Percentiles rank a stretch among this genome's conserved stretches.
Evolutionary conservation across 1,140 invertebrate species (phyloP).

Genomic region (Pachypeltis micranthus): DNA sequence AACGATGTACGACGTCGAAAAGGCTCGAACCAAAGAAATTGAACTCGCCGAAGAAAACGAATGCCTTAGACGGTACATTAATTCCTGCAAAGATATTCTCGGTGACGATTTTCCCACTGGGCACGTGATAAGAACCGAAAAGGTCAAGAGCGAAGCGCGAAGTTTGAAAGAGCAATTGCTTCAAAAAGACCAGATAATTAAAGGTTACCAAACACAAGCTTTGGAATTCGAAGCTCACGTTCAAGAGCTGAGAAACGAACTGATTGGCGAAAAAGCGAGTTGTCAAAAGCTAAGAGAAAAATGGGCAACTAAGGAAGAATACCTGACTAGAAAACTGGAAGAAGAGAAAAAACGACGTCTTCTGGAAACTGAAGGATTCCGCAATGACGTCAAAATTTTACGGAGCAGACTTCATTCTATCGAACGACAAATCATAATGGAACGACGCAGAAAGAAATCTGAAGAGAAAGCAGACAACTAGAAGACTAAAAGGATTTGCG

Average conservation of each 20-base stretch:
- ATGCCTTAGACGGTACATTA: conserved; percentile 7
- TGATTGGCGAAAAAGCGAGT: not conserved
- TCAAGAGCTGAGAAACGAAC: not conserved
- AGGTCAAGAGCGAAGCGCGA: not conserved
- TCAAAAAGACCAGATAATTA: not conserved
- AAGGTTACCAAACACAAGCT: not conserved
- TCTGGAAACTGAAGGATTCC: conserved; percentile 17
- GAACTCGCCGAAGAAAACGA: conserved; percentile 19
- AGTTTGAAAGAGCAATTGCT: conserved; percentile 7
- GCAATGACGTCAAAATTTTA: conserved; percentile 16
- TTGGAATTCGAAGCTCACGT: not conserved
- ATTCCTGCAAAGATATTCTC: conserved; percentile 11
- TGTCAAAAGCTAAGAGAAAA: conserved; percentile 11
- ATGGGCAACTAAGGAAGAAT: conserved; percentile 2
- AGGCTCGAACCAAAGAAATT: conserved; percentile 11
- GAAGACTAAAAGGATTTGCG: not conserved
- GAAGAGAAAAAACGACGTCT: conserved; percentile 18
- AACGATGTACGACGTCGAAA: conserved; percentile 10
- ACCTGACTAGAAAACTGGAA: conserved; percentile 12
- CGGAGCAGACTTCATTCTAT: conserved; percentile 7
- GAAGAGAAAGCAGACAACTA: not conserved
- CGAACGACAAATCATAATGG: conserved; percentile 15
- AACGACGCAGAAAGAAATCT: conserved; percentile 2
- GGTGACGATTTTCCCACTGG: conserved; percentile 14
- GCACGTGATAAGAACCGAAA: not conserved